Base-by-base conservation (phyloP, 1,140 invertebrate species). In the Papilio polyxenes region DNA sequence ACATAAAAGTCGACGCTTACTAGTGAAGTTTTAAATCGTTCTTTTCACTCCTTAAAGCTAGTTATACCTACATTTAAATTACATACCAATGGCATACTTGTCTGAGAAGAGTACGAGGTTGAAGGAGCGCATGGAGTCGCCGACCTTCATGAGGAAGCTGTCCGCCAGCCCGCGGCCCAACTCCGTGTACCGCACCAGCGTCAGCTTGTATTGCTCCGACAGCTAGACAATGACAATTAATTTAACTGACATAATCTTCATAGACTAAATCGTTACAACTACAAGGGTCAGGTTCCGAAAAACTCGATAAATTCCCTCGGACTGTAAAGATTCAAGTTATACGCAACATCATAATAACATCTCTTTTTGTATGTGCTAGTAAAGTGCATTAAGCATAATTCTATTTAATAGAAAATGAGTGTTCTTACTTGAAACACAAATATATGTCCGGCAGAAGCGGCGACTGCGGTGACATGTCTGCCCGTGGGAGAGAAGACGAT, bases 401-500 rank as follows among this genome's bases (percentile, higher is more conserved):
- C 15, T 40, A 40, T 9, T 20, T 65, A 23, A 17, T 65, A 53
- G 2, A 9, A 20, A 23, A 77, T 31, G 11, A 53, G 15, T 56
- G 15, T 72, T 72, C 76, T 74, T 81, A 94, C 94, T 87, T 92
- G 88, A 31, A 92, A 88, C 80, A 94, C 91, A 84, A 95, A 95
- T 23, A 95, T 89, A 83, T 95, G 92, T 48, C 94, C 94, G 23
- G 91, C 91, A 3, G 89, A 91, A 90, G 92, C 91, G 17, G 93
- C 92, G 0, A 89, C 92, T 2, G 90, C 92, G 6, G 92, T 87
- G 44, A 95, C 31, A 6, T 92, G 84, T 40, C 89, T 88, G 7
- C 93, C 94, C 3, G 83, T 88, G 2, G 90, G 87, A 7, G 92
- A 92, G 84, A 95, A 95, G 3, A 87, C 83, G 1, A 94, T 86